Evolutionary conservation across 2,797 vertebrate species (phyloP).

Genomic region (Rhinogobio ventralis): DNA sequence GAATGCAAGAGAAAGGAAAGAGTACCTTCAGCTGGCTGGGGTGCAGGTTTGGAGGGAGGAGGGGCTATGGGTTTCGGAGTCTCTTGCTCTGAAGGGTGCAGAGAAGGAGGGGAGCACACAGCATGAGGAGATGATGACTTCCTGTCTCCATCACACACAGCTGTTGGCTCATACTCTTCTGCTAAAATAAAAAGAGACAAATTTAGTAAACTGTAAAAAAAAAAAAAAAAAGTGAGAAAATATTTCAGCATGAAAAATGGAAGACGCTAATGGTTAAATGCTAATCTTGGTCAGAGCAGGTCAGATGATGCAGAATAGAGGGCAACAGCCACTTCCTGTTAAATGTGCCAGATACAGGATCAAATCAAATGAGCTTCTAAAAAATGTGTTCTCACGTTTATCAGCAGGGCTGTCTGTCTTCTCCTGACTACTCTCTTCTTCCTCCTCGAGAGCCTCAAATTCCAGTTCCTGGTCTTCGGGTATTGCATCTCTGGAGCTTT

Average conservation of each 20-base stretch:
- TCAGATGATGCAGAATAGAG: neutral
- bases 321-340: neutral
- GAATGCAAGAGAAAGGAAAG: neutral
- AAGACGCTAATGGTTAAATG: neutral
- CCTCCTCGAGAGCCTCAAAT: slow-evolving; percentile 87
- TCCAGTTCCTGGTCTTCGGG: slow-evolving; percentile 86
- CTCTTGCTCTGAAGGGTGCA: slow-evolving; percentile 51
- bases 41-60: slow-evolving; percentile 67
- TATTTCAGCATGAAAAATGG: neutral
- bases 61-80: slow-evolving; percentile 13
- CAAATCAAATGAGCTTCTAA: neutral
- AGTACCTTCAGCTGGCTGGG: slow-evolving; percentile 71
- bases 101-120: slow-evolving; percentile 61
- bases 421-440: slow-evolving; percentile 71
- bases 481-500: slow-evolving; percentile 86
- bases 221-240: neutral
- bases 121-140: slow-evolving; percentile 66
- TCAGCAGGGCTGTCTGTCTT: slow-evolving; percentile 66
- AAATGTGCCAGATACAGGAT: neutral
- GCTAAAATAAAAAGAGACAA: neutral
- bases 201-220: neutral
- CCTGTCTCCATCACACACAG: slow-evolving; percentile 57
- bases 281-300: neutral
- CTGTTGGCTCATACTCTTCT: slow-evolving; percentile 62
- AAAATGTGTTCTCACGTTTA: slow-evolving; percentile 64